phyloP scores from a whole-genome alignment of 2,888 invertebrate genomes.

The Epinotia demarniana region DNA sequence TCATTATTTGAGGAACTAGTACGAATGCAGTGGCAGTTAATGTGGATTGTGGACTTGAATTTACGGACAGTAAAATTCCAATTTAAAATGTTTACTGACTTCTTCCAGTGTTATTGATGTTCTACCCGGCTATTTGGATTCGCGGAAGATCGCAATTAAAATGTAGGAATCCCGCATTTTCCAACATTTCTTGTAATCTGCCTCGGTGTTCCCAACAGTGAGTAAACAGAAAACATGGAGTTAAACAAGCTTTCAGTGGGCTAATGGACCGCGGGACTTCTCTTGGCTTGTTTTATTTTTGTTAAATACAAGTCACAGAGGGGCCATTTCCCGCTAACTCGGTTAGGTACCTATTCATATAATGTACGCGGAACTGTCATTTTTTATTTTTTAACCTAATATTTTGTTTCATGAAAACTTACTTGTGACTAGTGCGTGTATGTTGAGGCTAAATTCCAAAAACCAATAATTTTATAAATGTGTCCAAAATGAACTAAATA shows the following conservation, averaged over 20 bases:
- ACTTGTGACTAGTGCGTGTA: not conserved
- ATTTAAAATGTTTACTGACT: not conserved
- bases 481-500: too few species aligned
- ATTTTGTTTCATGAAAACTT: not conserved
- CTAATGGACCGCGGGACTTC: slow-evolving; percentile 20
- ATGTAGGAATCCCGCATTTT: not conserved
- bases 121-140: not conserved
- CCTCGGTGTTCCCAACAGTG: not conserved
- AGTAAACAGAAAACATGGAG: slow-evolving; percentile 16
- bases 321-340: not conserved
- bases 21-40: not conserved
- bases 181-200: slow-evolving; percentile 3
- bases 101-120: not conserved
- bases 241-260: slow-evolving; percentile 19
- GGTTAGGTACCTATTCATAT: not conserved
- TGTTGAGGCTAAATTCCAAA: too few species aligned
- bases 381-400: not conserved
- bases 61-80: not conserved
- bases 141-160: not conserved
- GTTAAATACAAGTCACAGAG: slow-evolving; percentile 17
- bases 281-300: slow-evolving; percentile 19
- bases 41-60: slow-evolving; percentile 1
- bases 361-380: not conserved
- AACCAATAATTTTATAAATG: too few species aligned
- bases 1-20: slow-evolving; percentile 1